Evolutionary conservation across 2,797 vertebrate species (phyloP).

Genomic region (Orientallactaga sibirica): DNA sequence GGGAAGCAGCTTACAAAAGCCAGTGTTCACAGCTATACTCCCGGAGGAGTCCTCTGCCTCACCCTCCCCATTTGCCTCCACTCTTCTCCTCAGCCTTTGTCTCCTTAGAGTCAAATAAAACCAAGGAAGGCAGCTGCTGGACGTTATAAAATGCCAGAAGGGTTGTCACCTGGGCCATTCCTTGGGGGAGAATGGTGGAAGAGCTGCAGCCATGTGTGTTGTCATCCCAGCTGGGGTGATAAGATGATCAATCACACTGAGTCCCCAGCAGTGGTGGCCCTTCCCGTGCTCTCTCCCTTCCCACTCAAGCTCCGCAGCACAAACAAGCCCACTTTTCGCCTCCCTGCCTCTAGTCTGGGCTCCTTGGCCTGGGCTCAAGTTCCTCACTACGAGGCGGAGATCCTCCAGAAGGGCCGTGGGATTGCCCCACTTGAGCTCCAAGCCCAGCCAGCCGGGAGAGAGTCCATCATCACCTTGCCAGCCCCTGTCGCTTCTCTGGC

Average conservation of each 20-base stretch:
- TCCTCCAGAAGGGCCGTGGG: neutral
- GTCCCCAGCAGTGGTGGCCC: neutral
- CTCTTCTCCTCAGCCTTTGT: neutral
- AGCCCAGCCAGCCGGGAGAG: neutral
- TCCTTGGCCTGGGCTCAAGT: neutral
- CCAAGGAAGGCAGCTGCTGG: neutral
- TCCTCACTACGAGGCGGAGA: neutral
- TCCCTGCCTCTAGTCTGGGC: fast-evolving
- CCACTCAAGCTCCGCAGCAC: neutral
- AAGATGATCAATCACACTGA: conserved; percentile 33
- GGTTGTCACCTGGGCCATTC: conserved; percentile 15
- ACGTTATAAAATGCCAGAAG: neutral
- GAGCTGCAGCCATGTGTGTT: conserved; percentile 68
- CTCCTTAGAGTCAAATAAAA: neutral
- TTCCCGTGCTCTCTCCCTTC: neutral
- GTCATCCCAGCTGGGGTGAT: conserved; percentile 72
- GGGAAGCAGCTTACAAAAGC: neutral
- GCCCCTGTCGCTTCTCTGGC: neutral
- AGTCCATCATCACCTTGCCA: neutral
- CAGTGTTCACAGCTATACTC: neutral
- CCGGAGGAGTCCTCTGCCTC: fast-evolving
- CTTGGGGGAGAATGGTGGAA: conserved; percentile 72
- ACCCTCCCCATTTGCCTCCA: neutral
- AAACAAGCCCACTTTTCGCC: neutral
- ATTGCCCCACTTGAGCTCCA: neutral